Base-by-base conservation (phyloP, 2,113 vertebrate genomes). In the Gracilinanus agilis region DNA sequence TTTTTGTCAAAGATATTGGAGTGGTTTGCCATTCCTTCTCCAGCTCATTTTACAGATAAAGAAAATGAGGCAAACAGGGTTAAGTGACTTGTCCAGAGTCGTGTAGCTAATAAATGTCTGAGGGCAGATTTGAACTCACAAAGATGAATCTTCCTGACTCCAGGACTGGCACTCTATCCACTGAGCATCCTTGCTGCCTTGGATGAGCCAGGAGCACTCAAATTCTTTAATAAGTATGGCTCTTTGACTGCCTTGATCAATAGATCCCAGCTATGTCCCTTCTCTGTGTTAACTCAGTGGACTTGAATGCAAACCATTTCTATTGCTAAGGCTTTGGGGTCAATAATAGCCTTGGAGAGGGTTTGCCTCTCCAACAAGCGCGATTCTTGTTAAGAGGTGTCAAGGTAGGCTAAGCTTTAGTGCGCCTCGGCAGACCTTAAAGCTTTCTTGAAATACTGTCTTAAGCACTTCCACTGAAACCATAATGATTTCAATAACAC, bases 361-460 rank as follows among this genome's bases (percentile, higher is more conserved):
- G n/a, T 19, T 88, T 89, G n/a, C 88, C 44, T 90, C 1, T 90
- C 25, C 44, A 27, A 24, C 4, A 9, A 19, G 89, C 10, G 25
- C 27, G 40, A 44, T 53, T 44, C 89, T 19, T 53, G 44, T 53
- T 90, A 44, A 49, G 44, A 49, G 89, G 44, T 0, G 0, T 29
- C 90, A 55, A 2, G 61, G 44, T n/a, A 91, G 91, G 24, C n/a
- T 89, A 83, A 94, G 93, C 67, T 94, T 93, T 23, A 34, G 93
- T 25, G 44, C 1, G 40, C 88, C 90, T 95, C 11, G 5, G 93
- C 44, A 90, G 25, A 27, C n/a, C 44, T 90, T 94, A 88, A 95
- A 23, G 0, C 40, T 88, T 24, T 90, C 90, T 92, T 92, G 67
- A 96, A 95, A 94, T 24, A 92, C 34, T 95, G 61, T 55, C 92